Percentiles rank a stretch among this genome's conserved stretches.
phyloP scores from a whole-genome alignment of 2,113 vertebrate species.

The Calidris pugnax region DNA sequence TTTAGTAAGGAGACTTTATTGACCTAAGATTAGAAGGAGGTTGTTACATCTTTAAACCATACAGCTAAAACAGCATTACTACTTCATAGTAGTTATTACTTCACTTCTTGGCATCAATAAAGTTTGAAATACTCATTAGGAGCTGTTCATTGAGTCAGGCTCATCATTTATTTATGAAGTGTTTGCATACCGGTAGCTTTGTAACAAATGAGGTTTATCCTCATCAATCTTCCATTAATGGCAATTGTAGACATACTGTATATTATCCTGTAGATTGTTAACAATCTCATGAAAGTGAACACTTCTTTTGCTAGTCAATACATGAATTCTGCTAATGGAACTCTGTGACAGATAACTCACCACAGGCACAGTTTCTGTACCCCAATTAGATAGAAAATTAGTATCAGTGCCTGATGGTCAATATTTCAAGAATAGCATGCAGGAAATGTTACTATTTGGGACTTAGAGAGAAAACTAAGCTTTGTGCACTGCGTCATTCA shows the following conservation, averaged over 20 bases:
- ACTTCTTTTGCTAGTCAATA: background rate
- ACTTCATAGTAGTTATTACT: background rate
- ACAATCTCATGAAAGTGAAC: background rate
- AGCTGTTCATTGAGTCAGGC: background rate
- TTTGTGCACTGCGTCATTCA: background rate
- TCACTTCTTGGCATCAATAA: background rate
- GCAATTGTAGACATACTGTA: background rate
- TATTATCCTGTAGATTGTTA: background rate
- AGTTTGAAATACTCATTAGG: background rate
- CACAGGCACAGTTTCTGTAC: background rate
- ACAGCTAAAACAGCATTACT: background rate
- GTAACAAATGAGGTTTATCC: background rate
- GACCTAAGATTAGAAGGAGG: background rate
- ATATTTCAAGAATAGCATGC: background rate
- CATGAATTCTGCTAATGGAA: background rate
- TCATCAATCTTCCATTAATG: background rate
- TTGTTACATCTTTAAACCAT: background rate
- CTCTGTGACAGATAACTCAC: background rate
- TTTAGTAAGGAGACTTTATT: background rate
- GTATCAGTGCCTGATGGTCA: background rate
- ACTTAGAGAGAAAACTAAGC: background rate
- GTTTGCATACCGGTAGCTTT: background rate
- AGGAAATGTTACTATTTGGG: background rate
- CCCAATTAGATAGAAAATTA: background rate
- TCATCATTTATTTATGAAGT: slow-evolving; percentile 4